Evolutionary conservation across 1,140 invertebrate genomes (phyloP), one percentile per base, ranked within the genome.

Genomic region (Heliconius hermathena): DNA sequence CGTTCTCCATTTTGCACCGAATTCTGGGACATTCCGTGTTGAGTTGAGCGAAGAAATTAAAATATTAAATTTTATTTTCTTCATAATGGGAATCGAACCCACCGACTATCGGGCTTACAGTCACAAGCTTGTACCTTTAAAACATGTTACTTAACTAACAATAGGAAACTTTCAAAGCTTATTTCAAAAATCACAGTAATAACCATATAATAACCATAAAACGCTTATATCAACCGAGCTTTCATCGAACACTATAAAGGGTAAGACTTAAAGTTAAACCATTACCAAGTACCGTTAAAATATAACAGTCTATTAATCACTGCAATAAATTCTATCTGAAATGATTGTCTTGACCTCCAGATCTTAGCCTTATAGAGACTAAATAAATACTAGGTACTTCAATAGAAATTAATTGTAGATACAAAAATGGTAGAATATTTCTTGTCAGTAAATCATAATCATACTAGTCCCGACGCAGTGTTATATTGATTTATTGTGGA

Each of bases 381-480:
- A 76, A 79, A 66, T 41, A 72, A 66, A 79, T 75, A 79, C 78
- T 73, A 75, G 49, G 18, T 18, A 52, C 60, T 71, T 60, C 73
- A 26, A 79, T 79, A 76, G 78, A 76, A 74, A 70, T 79, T 74
- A 79, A 79, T 79, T 71, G 71, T 54, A 73, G 38, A 33, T 79
- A 79, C 78, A 79, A 79, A 79, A 79, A 79, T 79, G 46, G 74
- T 41, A 75, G 46, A 75, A 71, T 78, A 46, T 72, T 75, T 52
- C 78, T 75, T 75, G 60, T 79, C 73, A 46, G 66, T 79, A 79
- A 79, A 72, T 79, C 78, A 79, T 79, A 79, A 79, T 79, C 72
- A 79, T 71, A 71, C 46, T 72, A 66, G 73, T 76, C n/a, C 73
- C 5, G 38, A 20, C 6, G 13, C 52, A 74, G 73, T 79, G 73